Percentiles rank a stretch among this genome's conserved stretches.
phyloP scores from a whole-genome alignment of 2,113 vertebrate species.

The Piliocolobus tephrosceles region DNA sequence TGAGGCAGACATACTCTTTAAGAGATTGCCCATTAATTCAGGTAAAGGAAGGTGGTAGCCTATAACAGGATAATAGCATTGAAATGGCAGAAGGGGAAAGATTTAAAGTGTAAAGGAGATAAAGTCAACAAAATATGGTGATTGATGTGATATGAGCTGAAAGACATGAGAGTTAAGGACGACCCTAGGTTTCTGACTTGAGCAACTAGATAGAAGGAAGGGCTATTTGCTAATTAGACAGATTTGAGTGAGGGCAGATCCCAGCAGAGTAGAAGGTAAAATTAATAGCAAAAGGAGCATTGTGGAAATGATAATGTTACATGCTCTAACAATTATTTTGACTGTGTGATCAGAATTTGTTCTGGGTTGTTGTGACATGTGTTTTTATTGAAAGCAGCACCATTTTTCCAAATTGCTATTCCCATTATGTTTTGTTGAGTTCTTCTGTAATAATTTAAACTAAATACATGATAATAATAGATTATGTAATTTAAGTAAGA shows the following conservation, averaged over 20 bases:
- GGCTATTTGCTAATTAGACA: neutral
- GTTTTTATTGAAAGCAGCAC: neutral
- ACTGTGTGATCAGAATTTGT: neutral
- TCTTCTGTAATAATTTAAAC: neutral
- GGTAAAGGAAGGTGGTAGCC: neutral
- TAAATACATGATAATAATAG: neutral
- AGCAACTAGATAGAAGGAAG: neutral
- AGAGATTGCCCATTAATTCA: neutral
- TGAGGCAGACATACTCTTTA: neutral
- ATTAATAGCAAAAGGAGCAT: neutral
- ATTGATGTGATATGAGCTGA: neutral
- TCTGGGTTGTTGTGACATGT: neutral
- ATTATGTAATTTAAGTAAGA: neutral
- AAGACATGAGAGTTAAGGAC: neutral
- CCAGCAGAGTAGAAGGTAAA: neutral
- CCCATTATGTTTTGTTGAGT: neutral
- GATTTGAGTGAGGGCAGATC: neutral
- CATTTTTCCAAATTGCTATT: neutral
- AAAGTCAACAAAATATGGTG: neutral
- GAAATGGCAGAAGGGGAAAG: neutral
- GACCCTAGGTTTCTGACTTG: neutral
- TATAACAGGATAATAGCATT: neutral
- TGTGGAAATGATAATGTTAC: neutral
- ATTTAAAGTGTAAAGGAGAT: neutral
- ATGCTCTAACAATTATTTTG: neutral